These are phyloP conservation scores for Zaprionus lachaisei DNA, from an alignment of 1,140 invertebrate species.

Conservation along the genomic window DNA sequence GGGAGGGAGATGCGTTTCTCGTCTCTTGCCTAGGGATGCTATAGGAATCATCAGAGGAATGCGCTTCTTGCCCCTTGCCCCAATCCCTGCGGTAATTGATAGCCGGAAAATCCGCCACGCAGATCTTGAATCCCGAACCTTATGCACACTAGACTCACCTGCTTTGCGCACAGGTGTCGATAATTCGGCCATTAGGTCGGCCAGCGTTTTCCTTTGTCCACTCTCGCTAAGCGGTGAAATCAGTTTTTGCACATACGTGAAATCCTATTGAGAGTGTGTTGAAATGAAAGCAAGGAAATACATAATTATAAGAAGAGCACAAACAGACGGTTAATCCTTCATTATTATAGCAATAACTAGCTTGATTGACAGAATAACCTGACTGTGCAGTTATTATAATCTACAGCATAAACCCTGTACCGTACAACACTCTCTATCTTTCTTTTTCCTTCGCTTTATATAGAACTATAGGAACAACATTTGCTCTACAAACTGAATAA, in stretches of 20 bases:
- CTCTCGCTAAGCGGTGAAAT: conserved; percentile 90
- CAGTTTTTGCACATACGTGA: conserved; percentile 90
- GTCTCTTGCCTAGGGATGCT: conserved; percentile 5
- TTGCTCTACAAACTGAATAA: background rate
- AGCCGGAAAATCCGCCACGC: conserved; percentile 37
- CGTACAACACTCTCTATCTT: background rate
- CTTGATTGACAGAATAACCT: background rate
- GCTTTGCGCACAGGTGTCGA: conserved; percentile 84
- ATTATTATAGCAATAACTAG: background rate
- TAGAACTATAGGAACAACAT: background rate
- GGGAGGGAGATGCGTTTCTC: background rate
- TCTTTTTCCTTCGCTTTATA: background rate
- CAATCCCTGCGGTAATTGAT: conserved; percentile 59
- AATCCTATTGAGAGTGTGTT: conserved; percentile 85
- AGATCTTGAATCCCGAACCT: background rate
- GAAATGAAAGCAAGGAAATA: background rate
- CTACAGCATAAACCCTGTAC: background rate
- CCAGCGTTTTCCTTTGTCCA: conserved; percentile 90
- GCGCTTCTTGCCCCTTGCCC: background rate
- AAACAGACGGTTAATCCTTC: background rate
- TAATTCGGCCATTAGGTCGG: conserved; percentile 90
- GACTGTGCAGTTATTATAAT: background rate
- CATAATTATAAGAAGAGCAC: background rate
- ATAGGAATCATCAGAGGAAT: conserved; percentile 13
- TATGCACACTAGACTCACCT: conserved; percentile 58